Evolutionary conservation across 1,140 invertebrate species (phyloP).

Genomic region (Rhynchophorus ferrugineus): DNA sequence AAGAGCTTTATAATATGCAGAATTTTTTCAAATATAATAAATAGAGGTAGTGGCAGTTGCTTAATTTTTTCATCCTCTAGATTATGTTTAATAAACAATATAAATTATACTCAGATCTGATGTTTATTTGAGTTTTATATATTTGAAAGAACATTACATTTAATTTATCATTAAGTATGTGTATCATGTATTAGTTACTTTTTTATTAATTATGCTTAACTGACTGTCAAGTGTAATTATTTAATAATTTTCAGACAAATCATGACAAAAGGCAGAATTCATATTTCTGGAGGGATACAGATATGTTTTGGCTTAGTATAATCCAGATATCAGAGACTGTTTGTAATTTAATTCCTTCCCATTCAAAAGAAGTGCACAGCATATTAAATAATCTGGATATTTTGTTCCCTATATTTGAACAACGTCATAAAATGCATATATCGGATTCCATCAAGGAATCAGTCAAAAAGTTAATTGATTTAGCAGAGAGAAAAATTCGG

Average conservation of each 20-base stretch:
- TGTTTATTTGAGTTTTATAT: no score
- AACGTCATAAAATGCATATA: conserved; percentile 35
- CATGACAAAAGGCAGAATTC: conserved; percentile 9
- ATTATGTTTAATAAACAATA: no score
- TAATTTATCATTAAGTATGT: no score
- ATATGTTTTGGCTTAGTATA: conserved; percentile 21
- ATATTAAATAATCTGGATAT: conserved; percentile 38
- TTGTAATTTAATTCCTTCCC: conserved; percentile 37
- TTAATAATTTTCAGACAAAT: conserved; percentile 14
- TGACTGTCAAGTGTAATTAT: no score
- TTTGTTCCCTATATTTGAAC: conserved; percentile 38
- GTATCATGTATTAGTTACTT: no score
- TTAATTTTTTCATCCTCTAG: no score
- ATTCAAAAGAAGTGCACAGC: conserved; percentile 36
- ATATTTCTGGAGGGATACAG: conserved; percentile 22
- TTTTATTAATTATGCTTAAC: background rate
- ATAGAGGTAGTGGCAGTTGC: no score
- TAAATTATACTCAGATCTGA: no score
- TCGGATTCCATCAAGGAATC: conserved; percentile 33
- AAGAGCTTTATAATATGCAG: no score
- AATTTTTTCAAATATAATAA: no score
- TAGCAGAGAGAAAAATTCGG: conserved; percentile 32
- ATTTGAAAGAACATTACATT: no score
- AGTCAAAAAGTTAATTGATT: conserved; percentile 34
- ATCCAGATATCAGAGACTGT: conserved; percentile 35